Conservation (phyloP, 2,888 invertebrate genomes). For the Polymixis lichenea region DNA sequence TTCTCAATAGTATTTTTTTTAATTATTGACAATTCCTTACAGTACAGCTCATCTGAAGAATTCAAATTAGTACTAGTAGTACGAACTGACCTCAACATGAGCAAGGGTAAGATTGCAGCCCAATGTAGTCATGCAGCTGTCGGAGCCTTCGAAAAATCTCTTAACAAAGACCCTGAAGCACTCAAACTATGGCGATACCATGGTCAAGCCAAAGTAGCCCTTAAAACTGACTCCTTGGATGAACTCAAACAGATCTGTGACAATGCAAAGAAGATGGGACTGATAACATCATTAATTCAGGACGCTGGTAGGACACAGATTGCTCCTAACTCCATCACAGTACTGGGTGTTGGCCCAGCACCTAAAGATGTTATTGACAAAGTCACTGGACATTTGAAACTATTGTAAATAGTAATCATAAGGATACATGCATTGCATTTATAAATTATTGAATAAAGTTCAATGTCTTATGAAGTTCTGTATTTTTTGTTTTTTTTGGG, state of each 20-base stretch:
- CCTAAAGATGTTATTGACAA: conserved; percentile 93
- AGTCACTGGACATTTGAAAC: conserved; percentile 96
- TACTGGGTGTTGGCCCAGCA: conserved; percentile 98
- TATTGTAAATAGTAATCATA: conserved; percentile 90
- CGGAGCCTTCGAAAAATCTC: conserved; percentile 94
- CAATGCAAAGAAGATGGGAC: conserved; percentile 92
- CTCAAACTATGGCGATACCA: conserved; percentile 90
- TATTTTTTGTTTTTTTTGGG: too few species aligned
- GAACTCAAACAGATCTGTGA: conserved; percentile 93
- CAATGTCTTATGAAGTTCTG: neutral
- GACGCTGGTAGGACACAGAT: conserved; percentile 99
- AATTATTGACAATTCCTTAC: conserved; percentile 66
- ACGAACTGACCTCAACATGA: conserved; percentile 97
- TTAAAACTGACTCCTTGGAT: conserved; percentile 94
- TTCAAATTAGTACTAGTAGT: conserved; percentile 96
- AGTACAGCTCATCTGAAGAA: conserved; percentile 88
- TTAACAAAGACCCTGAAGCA: conserved; percentile 91
- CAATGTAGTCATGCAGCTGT: conserved; percentile 99
- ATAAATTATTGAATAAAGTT: neutral
- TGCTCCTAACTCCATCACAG: conserved; percentile 96
- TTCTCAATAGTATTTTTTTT: neutral
- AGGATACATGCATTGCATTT: conserved; percentile 5
- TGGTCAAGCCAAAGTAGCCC: conserved; percentile 97
- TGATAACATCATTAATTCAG: conserved; percentile 94
- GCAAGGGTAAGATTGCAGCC: conserved; percentile 98